A percentile compares a stretch with the other conserved stretches of the same genome.
Evolutionary conservation across 37 sponge, comb jelly and placozoan species (phyloP).

Genomic region (Chondrilla cf. caribensis): DNA sequence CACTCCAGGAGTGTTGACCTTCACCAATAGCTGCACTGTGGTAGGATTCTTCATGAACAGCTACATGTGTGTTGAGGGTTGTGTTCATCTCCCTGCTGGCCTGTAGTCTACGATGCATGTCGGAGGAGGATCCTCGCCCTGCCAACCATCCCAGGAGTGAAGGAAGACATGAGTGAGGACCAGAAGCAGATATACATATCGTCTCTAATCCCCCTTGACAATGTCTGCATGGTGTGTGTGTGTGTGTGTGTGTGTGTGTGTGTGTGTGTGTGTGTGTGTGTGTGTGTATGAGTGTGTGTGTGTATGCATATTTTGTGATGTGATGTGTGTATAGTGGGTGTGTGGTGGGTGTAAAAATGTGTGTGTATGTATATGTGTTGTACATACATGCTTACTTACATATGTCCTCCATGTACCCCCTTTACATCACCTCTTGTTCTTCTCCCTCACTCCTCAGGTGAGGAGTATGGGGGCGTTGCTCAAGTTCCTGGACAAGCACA

Average conservation of each 20-base stretch:
- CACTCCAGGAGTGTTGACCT: no score
- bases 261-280: neutral
- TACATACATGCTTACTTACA: neutral
- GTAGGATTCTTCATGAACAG: no score
- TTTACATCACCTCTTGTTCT: no score
- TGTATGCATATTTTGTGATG: neutral
- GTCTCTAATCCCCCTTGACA: conserved; percentile 60
- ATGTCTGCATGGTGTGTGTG: conserved; percentile 45
- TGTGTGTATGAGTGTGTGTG: neutral
- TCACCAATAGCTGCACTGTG: no score
- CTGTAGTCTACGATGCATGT: conserved; percentile 51
- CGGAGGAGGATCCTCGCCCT: conserved; percentile 53
- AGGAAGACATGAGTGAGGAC: conserved; percentile 33
- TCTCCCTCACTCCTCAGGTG: conserved; percentile 39
- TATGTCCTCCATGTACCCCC: no score
- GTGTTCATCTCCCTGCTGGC: neutral
- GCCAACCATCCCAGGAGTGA: conserved; percentile 59
- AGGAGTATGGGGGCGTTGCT: conserved; percentile 79
- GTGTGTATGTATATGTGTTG: neutral
- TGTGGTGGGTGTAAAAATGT: neutral
- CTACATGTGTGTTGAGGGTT: neutral
- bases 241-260: neutral
- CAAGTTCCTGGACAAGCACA: conserved; percentile 87
- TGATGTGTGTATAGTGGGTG: neutral
- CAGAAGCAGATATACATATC: conserved; percentile 61